These are phyloP conservation scores for Antedon mediterranea DNA, from an alignment of 53 echinoderm and acorn worm genomes.

Conservation along the genomic window DNA sequence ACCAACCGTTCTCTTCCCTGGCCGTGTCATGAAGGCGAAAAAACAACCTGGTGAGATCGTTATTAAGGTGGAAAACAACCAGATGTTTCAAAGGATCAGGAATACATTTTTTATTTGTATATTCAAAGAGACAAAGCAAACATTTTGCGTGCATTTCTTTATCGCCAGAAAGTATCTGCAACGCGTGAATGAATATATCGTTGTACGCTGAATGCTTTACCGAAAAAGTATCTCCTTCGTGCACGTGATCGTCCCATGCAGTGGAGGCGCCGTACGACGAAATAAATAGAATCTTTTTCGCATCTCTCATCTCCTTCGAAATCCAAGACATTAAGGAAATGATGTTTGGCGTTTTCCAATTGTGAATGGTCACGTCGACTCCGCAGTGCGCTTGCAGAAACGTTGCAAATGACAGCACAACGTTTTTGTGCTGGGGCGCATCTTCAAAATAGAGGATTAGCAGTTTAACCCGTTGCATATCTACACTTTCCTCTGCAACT, in stretches of 20 bases:
- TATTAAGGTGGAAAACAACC: constrained; percentile 10
- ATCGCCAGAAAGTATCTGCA: constrained; percentile 3
- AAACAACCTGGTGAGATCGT: constrained; percentile 6
- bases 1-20: background rate
- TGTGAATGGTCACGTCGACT: constrained; percentile 18
- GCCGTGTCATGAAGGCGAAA: constrained; percentile 18
- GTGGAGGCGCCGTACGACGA: constrained; percentile 19
- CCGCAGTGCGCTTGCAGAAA: constrained; percentile 21
- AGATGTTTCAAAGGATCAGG: constrained; percentile 15
- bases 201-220: constrained; percentile 7
- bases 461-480: too few species aligned
- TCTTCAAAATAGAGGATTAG: constrained; percentile 29
- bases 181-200: constrained; percentile 22
- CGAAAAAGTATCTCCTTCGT: too few species aligned
- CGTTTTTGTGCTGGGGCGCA: constrained; percentile 2
- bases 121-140: constrained; percentile 27
- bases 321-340: constrained; percentile 22
- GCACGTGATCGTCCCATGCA: constrained; percentile 19
- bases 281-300: constrained; percentile 17
- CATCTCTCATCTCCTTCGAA: constrained; percentile 14
- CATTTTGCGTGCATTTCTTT: constrained; percentile 12
- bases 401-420: constrained; percentile 11
- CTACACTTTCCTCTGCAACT: too few species aligned
- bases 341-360: constrained; percentile 20
- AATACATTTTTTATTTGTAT: constrained; percentile 12